Percentiles rank a stretch among this genome's conserved stretches.
Conservation (phyloP, 2,888 invertebrate species). For the Pterostichus madidus region DNA sequence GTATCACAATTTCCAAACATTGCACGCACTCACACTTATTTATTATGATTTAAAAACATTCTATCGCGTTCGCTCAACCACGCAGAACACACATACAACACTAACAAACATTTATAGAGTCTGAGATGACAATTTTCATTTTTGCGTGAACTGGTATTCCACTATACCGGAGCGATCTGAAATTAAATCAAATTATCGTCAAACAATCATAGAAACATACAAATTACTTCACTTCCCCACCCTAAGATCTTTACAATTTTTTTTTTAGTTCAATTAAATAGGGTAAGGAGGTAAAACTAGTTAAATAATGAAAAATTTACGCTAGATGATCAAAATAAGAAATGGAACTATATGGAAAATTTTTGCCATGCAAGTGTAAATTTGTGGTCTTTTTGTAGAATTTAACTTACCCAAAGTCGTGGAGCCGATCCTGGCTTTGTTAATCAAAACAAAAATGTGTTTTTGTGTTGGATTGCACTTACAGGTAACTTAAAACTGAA, state of each 20-base stretch:
- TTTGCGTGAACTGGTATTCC: conserved; percentile 78
- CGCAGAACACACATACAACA: conserved; percentile 49
- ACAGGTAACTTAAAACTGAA: conserved; percentile 79
- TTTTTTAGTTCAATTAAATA: not conserved
- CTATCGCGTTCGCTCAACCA: conserved; percentile 31
- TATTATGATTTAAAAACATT: conserved; percentile 50
- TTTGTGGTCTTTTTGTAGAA: conserved; percentile 10
- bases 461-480: conserved; percentile 73
- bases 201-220: too few relatives aligned
- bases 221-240: too few relatives aligned
- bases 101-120: conserved; percentile 58
- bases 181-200: conserved; percentile 69
- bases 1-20: conserved; percentile 60
- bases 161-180: conserved; percentile 78
- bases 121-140: conserved; percentile 42
- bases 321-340: too few relatives aligned
- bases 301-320: not conserved
- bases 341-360: conserved; percentile 38
- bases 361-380: conserved; percentile 35
- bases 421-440: conserved; percentile 63
- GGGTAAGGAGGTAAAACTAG: not conserved
- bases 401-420: conserved; percentile 65
- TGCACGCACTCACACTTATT: conserved; percentile 58
- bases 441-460: conserved; percentile 68
- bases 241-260: too few relatives aligned